Evolutionary conservation across 2,113 vertebrate genomes (phyloP).

Genomic region (Jaculus jaculus): DNA sequence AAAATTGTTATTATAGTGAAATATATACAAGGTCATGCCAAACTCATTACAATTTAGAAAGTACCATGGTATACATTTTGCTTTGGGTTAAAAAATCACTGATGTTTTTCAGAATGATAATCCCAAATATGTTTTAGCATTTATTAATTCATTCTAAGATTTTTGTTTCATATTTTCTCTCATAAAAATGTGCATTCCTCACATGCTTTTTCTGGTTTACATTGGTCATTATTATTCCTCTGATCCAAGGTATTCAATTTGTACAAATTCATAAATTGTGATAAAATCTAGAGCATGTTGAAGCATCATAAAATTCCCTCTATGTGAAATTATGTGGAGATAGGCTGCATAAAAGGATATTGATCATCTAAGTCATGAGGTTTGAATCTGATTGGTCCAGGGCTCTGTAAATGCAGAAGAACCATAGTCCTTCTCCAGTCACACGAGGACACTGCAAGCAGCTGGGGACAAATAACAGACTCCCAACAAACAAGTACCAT

Average conservation of each 20-base stretch:
- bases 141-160: background rate
- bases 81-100: background rate
- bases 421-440: background rate
- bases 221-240: background rate
- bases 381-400: background rate
- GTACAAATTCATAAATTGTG: background rate
- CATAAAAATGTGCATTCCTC: background rate
- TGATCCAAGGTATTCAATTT: background rate
- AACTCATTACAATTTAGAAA: background rate
- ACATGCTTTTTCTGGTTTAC: background rate
- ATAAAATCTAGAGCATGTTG: background rate
- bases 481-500: too few relatives aligned
- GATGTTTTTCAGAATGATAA: background rate
- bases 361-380: background rate
- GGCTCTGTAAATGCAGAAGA: background rate
- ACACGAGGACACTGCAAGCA: background rate
- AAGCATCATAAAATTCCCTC: background rate
- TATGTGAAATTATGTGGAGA: background rate
- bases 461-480: background rate
- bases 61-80: background rate
- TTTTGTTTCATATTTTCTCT: background rate
- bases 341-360: background rate
- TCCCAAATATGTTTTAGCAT: background rate
- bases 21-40: slow-evolving; percentile 42
- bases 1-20: slow-evolving; percentile 54